Conservation (phyloP, 2,888 invertebrate species). For the Stratiomys singularior region DNA sequence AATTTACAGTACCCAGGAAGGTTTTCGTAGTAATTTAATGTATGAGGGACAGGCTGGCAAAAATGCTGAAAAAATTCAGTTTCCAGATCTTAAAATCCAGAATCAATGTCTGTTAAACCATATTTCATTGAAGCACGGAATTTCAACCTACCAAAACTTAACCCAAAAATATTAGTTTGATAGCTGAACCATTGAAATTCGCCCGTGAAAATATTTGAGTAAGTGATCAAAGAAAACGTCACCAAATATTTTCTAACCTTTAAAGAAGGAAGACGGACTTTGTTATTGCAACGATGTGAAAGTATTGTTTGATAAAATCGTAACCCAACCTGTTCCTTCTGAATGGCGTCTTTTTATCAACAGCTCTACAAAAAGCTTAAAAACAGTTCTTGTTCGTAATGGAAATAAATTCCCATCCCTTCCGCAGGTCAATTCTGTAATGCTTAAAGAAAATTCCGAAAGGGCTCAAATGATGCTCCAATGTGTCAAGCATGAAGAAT, state of each 20-base stretch:
- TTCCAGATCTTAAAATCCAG: slow-evolving; percentile 3
- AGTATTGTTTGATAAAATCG: slow-evolving; percentile 30
- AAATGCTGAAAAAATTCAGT: too few relatives aligned
- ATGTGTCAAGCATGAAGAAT: slow-evolving; percentile 55
- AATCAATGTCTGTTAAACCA: slow-evolving; percentile 18
- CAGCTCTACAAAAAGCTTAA: slow-evolving; percentile 20
- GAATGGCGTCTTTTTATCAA: slow-evolving; percentile 27
- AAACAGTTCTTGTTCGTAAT: slow-evolving; percentile 45
- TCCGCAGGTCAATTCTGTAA: slow-evolving; percentile 57
- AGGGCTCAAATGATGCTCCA: slow-evolving; percentile 54
- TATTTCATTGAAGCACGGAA: slow-evolving; percentile 11
- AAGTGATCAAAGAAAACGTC: slow-evolving; percentile 35
- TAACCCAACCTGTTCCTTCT: background rate
- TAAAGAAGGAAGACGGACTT: slow-evolving; percentile 31
- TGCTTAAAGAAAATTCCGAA: slow-evolving; percentile 57
- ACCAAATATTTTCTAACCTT: slow-evolving; percentile 26
- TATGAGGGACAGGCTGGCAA: too few relatives aligned
- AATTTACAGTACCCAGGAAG: too few relatives aligned
- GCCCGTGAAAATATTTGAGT: background rate
- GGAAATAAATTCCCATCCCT: slow-evolving; percentile 56
- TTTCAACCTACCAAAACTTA: slow-evolving; percentile 19
- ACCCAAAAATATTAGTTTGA: slow-evolving; percentile 25
- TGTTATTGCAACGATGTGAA: slow-evolving; percentile 41
- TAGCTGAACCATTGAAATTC: slow-evolving; percentile 9
- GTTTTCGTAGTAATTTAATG: too few relatives aligned